Conservation (phyloP, 2,113 vertebrate genomes). For the Cacatua alba region DNA sequence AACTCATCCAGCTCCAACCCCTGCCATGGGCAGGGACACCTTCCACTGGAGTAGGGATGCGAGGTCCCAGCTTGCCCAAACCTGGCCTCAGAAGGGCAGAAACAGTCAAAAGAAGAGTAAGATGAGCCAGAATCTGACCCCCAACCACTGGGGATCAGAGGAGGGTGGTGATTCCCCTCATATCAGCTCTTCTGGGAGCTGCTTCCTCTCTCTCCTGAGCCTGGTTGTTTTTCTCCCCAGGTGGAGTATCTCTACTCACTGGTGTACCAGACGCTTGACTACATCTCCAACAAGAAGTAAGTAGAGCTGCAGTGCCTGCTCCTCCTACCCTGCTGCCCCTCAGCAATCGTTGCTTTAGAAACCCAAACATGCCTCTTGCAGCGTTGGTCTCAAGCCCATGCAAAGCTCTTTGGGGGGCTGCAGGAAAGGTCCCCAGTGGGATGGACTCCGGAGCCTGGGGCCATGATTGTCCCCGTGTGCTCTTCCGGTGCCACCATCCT, state of each 20-base stretch:
- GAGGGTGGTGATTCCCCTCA: fast-evolving
- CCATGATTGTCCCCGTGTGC: not conserved
- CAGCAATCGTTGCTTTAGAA: not conserved
- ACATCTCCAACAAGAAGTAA: conserved; percentile 89
- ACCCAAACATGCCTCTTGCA: not conserved
- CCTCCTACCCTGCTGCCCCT: not conserved
- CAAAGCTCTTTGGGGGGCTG: not conserved
- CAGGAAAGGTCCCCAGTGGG: not conserved
- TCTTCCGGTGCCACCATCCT: not conserved
- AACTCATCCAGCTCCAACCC: not conserved
- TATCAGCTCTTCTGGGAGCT: not conserved
- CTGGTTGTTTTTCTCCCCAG: conserved; percentile 62
- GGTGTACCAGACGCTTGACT: conserved; percentile 90
- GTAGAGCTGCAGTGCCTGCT: not conserved
- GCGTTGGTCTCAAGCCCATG: not conserved
- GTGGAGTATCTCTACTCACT: conserved; percentile 92
- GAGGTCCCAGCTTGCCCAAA: not conserved
- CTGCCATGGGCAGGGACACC: not conserved
- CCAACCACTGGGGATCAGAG: not conserved
- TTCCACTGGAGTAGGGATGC: not conserved
- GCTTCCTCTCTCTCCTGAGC: not conserved
- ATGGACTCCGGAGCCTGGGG: not conserved
- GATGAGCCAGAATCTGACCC: not conserved
- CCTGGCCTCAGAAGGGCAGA: not conserved
- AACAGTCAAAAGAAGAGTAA: fast-evolving